Evolutionary conservation across 2,113 vertebrate species (phyloP).

Genomic region (Progne subis): DNA sequence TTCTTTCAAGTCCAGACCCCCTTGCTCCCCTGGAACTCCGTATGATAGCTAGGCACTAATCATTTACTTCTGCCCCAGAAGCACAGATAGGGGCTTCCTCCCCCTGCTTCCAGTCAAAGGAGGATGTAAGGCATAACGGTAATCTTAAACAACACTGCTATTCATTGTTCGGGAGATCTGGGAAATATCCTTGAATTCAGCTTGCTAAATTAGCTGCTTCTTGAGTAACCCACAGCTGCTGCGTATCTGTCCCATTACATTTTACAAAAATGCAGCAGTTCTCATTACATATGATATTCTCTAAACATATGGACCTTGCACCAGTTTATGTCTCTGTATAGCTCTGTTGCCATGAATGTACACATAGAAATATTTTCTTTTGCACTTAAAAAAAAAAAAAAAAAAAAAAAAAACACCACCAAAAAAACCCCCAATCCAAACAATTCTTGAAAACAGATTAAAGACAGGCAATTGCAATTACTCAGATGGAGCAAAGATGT

Average conservation of each 20-base stretch:
- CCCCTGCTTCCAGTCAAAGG: slow-evolving; percentile 50
- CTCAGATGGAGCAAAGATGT: slow-evolving; percentile 55
- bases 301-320: slow-evolving; percentile 20
- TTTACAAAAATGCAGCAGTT: slow-evolving; percentile 32
- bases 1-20: slow-evolving; percentile 69
- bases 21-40: slow-evolving; percentile 57
- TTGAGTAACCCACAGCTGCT: slow-evolving; percentile 68
- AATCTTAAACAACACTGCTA: slow-evolving; percentile 70
- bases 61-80: slow-evolving; percentile 62
- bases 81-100: slow-evolving; percentile 62
- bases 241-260: slow-evolving; percentile 26
- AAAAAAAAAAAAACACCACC: too few species aligned
- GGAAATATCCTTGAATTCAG: slow-evolving; percentile 70
- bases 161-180: slow-evolving; percentile 68
- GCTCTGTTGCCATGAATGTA: not conserved
- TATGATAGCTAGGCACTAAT: slow-evolving; percentile 71
- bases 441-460: slow-evolving; percentile 44
- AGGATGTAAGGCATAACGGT: slow-evolving; percentile 64
- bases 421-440: not conserved
- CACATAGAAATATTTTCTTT: slow-evolving; percentile 22
- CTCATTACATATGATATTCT: slow-evolving; percentile 6
- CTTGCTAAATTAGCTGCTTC: slow-evolving; percentile 65
- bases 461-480: slow-evolving; percentile 11
- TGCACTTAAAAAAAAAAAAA: slow-evolving; percentile 5
- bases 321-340: slow-evolving; percentile 6